Evolutionary conservation across 1,140 invertebrate species (phyloP).

Genomic region (Diachasma alloeum): DNA sequence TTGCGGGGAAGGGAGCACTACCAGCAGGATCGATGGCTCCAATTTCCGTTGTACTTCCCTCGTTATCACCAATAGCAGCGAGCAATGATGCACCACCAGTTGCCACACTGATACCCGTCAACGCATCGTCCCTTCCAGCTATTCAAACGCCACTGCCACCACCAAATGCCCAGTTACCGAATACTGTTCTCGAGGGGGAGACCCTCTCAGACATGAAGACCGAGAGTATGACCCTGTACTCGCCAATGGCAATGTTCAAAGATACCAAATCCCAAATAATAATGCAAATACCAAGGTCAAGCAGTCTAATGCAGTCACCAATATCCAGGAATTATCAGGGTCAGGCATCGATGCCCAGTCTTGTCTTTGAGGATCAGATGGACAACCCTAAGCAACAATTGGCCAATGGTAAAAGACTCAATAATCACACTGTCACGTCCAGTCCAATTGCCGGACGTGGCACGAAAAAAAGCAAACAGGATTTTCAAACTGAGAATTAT

Average conservation of each 20-base stretch:
- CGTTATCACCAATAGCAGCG: slow-evolving; percentile 51
- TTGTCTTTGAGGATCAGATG: slow-evolving; percentile 44
- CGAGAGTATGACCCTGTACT: slow-evolving; percentile 44
- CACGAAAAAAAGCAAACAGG: slow-evolving; percentile 49
- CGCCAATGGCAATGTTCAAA: slow-evolving; percentile 45
- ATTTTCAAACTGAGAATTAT: slow-evolving; percentile 31
- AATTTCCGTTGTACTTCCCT: slow-evolving; percentile 55
- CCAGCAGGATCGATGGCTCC: slow-evolving; percentile 38
- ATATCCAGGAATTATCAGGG: slow-evolving; percentile 38
- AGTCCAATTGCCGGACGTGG: slow-evolving; percentile 31
- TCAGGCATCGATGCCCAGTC: slow-evolving; percentile 43
- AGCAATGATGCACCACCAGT: slow-evolving; percentile 32
- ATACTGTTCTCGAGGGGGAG: slow-evolving; percentile 43
- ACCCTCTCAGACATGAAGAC: slow-evolving; percentile 49
- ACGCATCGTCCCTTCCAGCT: slow-evolving; percentile 29
- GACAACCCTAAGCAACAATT: slow-evolving; percentile 33
- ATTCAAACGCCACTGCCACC: slow-evolving; percentile 37
- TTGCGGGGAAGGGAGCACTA: background rate
- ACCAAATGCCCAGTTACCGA: slow-evolving; percentile 23
- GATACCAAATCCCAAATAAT: slow-evolving; percentile 49
- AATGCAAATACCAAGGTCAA: slow-evolving; percentile 46
- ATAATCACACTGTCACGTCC: slow-evolving; percentile 38
- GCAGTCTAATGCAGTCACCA: slow-evolving; percentile 40
- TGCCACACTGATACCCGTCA: slow-evolving; percentile 38
- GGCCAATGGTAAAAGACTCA: slow-evolving; percentile 53